A percentile compares a stretch with the other conserved stretches of the same genome.
Conservation (phyloP, 2,888 invertebrate species). For the Nebria brevicollis region DNA sequence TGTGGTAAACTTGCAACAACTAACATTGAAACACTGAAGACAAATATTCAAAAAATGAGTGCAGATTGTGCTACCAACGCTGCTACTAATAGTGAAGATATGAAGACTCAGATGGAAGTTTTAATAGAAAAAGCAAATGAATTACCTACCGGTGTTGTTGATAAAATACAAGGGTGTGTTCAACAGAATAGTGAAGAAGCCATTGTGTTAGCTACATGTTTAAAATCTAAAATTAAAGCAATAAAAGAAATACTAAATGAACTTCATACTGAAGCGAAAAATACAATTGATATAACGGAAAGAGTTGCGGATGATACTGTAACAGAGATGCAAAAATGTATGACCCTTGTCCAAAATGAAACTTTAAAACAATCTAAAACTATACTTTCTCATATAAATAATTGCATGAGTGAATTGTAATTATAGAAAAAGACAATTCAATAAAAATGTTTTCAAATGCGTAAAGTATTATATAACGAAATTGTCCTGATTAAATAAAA, state of each 20-base stretch:
- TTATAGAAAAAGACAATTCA: not conserved
- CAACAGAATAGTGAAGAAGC: not conserved
- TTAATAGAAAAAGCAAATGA: conserved; percentile 13
- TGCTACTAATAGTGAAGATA: not conserved
- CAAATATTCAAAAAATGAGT: conserved; percentile 4
- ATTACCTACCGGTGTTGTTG: conserved; percentile 9
- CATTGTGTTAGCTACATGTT: conserved; percentile 24
- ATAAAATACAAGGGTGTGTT: conserved; percentile 23
- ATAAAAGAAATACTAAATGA: conserved; percentile 18
- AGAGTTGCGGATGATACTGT: conserved; percentile 12
- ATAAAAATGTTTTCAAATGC: not conserved
- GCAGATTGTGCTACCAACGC: not conserved
- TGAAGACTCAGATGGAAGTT: conserved; percentile 21
- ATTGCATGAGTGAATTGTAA: not conserved
- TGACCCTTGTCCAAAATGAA: not conserved
- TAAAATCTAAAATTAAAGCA: conserved; percentile 8
- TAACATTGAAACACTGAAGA: not conserved
- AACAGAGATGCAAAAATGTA: not conserved
- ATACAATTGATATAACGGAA: conserved; percentile 29
- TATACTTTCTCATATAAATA: not conserved
- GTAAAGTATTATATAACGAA: no score
- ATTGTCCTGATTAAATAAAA: no score
- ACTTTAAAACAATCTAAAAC: not conserved
- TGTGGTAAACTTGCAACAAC: conserved; percentile 9
- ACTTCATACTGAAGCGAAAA: conserved; percentile 4